Conservation (phyloP, 2,888 invertebrate genomes). For the Glomeris marginata region DNA sequence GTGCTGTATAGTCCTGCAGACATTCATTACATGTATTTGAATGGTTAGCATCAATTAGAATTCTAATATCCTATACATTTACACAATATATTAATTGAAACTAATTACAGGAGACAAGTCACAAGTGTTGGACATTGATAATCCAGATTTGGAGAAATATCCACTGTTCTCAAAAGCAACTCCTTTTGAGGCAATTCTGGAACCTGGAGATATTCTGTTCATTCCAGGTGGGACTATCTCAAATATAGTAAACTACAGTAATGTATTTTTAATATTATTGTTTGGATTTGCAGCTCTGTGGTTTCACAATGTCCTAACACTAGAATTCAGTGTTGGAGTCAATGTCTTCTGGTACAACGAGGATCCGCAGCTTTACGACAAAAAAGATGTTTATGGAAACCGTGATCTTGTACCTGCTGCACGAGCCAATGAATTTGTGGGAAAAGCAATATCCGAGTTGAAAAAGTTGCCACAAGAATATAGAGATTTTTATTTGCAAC, state of each 20-base stretch:
- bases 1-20: slow-evolving; percentile 36
- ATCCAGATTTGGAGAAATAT: slow-evolving; percentile 31
- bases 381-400: slow-evolving; percentile 40
- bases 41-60: slow-evolving; percentile 24
- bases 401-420: slow-evolving; percentile 36
- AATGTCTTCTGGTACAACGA: slow-evolving; percentile 41
- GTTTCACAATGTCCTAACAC: slow-evolving; percentile 39
- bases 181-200: slow-evolving; percentile 29
- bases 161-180: slow-evolving; percentile 32
- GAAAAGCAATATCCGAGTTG: slow-evolving; percentile 33
- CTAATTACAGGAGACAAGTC: slow-evolving; percentile 36
- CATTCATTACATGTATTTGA: slow-evolving; percentile 35
- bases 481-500: slow-evolving; percentile 34
- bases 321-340: slow-evolving; percentile 36
- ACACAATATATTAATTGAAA: background rate
- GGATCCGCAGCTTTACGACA: slow-evolving; percentile 32
- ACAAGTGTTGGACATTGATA: slow-evolving; percentile 35
- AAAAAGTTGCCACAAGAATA: slow-evolving; percentile 34
- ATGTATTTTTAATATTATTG: background rate
- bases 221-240: slow-evolving; percentile 31
- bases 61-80: background rate
- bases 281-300: slow-evolving; percentile 33
- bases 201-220: slow-evolving; percentile 37
- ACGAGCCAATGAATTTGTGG: slow-evolving; percentile 32
- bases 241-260: background rate